Evolutionary conservation across 2,888 invertebrate species (phyloP).

Genomic region (Aproaerema taeniolella): DNA sequence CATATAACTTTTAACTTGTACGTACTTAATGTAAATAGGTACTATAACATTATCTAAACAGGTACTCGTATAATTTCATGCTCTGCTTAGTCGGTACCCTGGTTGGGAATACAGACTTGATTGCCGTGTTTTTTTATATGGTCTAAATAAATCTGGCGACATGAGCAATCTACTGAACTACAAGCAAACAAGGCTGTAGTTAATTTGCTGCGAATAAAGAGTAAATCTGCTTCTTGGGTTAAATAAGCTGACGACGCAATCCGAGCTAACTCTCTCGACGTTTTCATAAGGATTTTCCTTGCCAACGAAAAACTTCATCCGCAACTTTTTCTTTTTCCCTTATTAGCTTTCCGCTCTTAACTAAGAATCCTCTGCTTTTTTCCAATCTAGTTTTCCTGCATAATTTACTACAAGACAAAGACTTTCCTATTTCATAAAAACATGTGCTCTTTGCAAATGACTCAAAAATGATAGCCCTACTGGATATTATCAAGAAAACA

Average conservation of each 20-base stretch:
- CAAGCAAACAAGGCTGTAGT: constrained; percentile 18
- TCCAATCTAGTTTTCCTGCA: constrained; percentile 42
- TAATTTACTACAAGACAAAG: constrained; percentile 5
- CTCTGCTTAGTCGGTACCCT: too few species aligned
- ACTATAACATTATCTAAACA: too few species aligned
- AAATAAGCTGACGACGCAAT: constrained; percentile 41
- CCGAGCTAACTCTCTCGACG: constrained; percentile 44
- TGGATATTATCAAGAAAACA: constrained; percentile 2
- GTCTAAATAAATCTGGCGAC: too few species aligned
- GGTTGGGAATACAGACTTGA: too few species aligned
- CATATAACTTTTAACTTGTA: too few species aligned
- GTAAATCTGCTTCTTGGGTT: constrained; percentile 36
- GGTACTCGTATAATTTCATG: too few species aligned
- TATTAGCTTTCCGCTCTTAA: constrained; percentile 58
- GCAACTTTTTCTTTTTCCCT: constrained; percentile 49
- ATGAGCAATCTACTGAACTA: too few species aligned
- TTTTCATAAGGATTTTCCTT: constrained; percentile 58
- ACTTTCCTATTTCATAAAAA: neutral
- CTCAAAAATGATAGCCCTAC: too few species aligned
- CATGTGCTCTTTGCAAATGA: neutral
- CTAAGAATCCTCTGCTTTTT: constrained; percentile 50
- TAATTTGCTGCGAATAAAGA: constrained; percentile 38
- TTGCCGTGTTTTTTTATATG: too few species aligned
- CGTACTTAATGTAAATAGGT: too few species aligned
- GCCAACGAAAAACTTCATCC: constrained; percentile 44